Percentiles rank a stretch among this genome's conserved stretches.
Conservation (phyloP, 2,797 vertebrate genomes). For the Centropyge bicolor region DNA sequence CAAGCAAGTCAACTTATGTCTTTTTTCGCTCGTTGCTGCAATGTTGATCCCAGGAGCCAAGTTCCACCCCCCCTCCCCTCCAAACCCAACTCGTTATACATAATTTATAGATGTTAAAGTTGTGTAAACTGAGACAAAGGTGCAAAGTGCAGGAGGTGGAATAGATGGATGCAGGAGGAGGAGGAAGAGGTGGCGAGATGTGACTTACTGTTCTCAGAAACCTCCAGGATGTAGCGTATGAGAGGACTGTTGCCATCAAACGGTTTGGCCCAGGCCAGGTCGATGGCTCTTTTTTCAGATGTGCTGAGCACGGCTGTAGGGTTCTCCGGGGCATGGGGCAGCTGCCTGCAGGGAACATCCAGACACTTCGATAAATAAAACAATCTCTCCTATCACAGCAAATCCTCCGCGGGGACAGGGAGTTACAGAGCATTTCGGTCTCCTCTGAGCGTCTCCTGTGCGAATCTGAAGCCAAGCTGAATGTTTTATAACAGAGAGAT, state of each 20-base stretch:
- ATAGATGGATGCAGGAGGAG: not conserved
- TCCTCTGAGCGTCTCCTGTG: constrained; percentile 5
- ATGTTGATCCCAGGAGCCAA: constrained; percentile 11
- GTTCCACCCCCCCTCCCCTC: not conserved
- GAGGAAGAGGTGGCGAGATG: not conserved
- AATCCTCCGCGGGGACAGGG: constrained; percentile 35
- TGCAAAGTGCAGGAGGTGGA: not conserved
- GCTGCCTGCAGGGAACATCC: constrained; percentile 86
- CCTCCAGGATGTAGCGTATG: constrained; percentile 93
- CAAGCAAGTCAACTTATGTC: constrained; percentile 18
- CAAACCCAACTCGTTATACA: constrained; percentile 22
- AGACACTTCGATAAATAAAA: constrained; percentile 66
- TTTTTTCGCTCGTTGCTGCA: constrained; percentile 29
- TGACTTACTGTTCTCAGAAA: constrained; percentile 97
- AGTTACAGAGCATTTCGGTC: constrained; percentile 19
- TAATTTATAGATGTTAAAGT: constrained; percentile 27
- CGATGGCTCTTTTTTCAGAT: constrained; percentile 91
- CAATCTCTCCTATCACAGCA: constrained; percentile 32
- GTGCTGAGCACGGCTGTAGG: constrained; percentile 87
- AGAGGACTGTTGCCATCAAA: constrained; percentile 98
- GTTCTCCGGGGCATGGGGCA: constrained; percentile 94
- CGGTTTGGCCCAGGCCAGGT: constrained; percentile 94
- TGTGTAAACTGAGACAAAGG: constrained; percentile 14
- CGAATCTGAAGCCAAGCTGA: constrained; percentile 39
- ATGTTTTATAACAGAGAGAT: constrained; percentile 54